A percentile compares a stretch with the other conserved stretches of the same genome.
Evolutionary conservation across 2,113 vertebrate genomes (phyloP).

Genomic region (Pao palembangensis): DNA sequence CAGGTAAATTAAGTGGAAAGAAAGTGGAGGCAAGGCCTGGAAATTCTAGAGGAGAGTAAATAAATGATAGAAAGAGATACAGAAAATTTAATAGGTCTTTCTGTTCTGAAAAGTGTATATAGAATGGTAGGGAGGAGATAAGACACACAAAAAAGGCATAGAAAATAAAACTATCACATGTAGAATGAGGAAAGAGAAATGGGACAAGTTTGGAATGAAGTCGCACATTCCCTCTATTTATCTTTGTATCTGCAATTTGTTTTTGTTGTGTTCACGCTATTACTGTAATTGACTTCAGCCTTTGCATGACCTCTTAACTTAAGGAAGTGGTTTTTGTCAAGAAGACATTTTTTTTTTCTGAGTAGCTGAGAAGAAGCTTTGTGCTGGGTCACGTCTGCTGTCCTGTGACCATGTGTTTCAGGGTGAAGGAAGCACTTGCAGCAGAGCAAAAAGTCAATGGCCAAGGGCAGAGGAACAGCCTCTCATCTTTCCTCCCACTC

Average conservation of each 20-base stretch:
- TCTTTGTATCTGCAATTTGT: slow-evolving; percentile 10
- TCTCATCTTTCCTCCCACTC: slow-evolving; percentile 51
- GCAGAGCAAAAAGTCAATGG: slow-evolving; percentile 31
- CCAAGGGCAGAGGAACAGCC: slow-evolving; percentile 28
- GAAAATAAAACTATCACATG: slow-evolving; percentile 26
- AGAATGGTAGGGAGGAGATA: slow-evolving; percentile 27
- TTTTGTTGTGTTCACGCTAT: slow-evolving; percentile 36
- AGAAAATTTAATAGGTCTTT: slow-evolving; percentile 33
- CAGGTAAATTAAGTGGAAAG: slow-evolving; percentile 59
- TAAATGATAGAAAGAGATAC: slow-evolving; percentile 48
- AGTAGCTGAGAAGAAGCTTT: slow-evolving; percentile 44
- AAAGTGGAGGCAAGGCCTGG: slow-evolving; percentile 5
- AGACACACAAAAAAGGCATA: slow-evolving; percentile 31
- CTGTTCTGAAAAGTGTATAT: slow-evolving; percentile 10
- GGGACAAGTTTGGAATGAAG: slow-evolving; percentile 19
- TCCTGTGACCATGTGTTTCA: slow-evolving; percentile 64
- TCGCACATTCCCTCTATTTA: slow-evolving; percentile 37
- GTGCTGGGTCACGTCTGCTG: slow-evolving; percentile 43
- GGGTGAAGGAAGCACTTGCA: slow-evolving; percentile 54
- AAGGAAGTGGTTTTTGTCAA: slow-evolving; percentile 34
- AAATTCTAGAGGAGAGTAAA: slow-evolving; percentile 41
- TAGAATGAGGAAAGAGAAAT: slow-evolving; percentile 26
- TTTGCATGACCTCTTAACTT: slow-evolving; percentile 49
- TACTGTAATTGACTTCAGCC: slow-evolving; percentile 58
- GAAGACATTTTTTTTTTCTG: slow-evolving; percentile 38